phyloP scores from a whole-genome alignment of 2,797 vertebrate species.

The Cyclopterus lumpus region DNA sequence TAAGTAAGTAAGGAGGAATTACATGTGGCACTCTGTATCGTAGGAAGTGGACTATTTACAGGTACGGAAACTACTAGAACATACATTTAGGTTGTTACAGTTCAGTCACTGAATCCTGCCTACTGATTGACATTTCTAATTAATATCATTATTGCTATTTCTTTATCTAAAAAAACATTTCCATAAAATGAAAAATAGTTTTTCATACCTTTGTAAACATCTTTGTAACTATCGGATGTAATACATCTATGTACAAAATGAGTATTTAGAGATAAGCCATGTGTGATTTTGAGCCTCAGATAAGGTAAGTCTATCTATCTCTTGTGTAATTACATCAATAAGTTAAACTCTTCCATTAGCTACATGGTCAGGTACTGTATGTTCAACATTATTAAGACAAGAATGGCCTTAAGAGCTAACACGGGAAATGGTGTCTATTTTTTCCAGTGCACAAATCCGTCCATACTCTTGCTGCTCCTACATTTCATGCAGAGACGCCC shows the following conservation, averaged over 20 bases:
- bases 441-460: slow-evolving; percentile 63
- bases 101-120: slow-evolving; percentile 34
- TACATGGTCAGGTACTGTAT: slow-evolving; percentile 39
- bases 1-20: slow-evolving; percentile 28
- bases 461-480: slow-evolving; percentile 39
- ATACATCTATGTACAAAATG: slow-evolving; percentile 60
- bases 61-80: slow-evolving; percentile 33
- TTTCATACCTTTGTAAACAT: slow-evolving; percentile 73
- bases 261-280: slow-evolving; percentile 36
- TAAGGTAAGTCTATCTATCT: slow-evolving; percentile 19
- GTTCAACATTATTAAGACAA: slow-evolving; percentile 42
- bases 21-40: slow-evolving; percentile 63
- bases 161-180: slow-evolving; percentile 71
- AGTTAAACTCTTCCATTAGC: slow-evolving; percentile 63
- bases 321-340: slow-evolving; percentile 52
- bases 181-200: slow-evolving; percentile 65
- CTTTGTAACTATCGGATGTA: slow-evolving; percentile 41
- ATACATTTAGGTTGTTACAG: slow-evolving; percentile 38
- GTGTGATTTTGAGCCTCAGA: slow-evolving; percentile 29
- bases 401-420: slow-evolving; percentile 42
- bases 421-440: slow-evolving; percentile 50
- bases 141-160: slow-evolving; percentile 58
- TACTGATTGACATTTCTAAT: slow-evolving; percentile 38
- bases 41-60: slow-evolving; percentile 52
- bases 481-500: slow-evolving; percentile 37